These are phyloP conservation scores for Cordilura impudica DNA, from an alignment of 2,888 invertebrate species.

Conservation along the genomic window DNA sequence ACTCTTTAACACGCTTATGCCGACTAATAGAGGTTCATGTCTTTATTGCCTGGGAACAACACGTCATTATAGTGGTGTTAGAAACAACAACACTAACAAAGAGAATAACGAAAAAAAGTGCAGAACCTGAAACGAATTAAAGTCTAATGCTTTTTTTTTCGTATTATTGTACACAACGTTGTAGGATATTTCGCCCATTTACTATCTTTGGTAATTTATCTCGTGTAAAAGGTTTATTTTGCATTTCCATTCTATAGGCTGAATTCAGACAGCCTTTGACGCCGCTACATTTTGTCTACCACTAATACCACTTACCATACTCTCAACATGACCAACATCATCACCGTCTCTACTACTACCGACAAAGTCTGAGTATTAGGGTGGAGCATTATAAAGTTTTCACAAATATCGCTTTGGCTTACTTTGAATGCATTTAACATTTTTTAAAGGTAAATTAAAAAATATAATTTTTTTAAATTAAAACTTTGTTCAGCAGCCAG, in stretches of 20 bases:
- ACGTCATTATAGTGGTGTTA: conserved; percentile 21
- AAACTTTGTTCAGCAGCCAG: no score
- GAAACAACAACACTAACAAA: not conserved
- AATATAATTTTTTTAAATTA: no score
- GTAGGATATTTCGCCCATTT: conserved; percentile 13
- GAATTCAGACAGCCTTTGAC: conserved; percentile 38
- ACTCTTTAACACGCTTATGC: not conserved
- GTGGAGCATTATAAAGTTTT: no score
- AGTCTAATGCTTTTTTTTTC: not conserved
- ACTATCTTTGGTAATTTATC: conserved; percentile 67
- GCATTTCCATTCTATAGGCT: conserved; percentile 62
- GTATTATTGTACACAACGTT: not conserved
- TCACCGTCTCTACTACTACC: not conserved
- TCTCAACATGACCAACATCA: not conserved
- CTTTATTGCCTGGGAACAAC: conserved; percentile 26
- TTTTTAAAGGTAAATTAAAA: no score
- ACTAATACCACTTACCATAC: conserved; percentile 32
- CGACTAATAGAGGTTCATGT: not conserved
- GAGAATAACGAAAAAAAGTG: not conserved
- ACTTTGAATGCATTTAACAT: no score
- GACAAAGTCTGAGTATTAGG: not conserved
- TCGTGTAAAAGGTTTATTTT: conserved; percentile 64
- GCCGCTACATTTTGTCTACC: conserved; percentile 42
- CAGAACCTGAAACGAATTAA: not conserved
- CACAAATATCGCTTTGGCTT: no score